A percentile compares a stretch with the other conserved stretches of the same genome.
Evolutionary conservation across 2,797 vertebrate genomes (phyloP).

Genomic region (Mus spretus): DNA sequence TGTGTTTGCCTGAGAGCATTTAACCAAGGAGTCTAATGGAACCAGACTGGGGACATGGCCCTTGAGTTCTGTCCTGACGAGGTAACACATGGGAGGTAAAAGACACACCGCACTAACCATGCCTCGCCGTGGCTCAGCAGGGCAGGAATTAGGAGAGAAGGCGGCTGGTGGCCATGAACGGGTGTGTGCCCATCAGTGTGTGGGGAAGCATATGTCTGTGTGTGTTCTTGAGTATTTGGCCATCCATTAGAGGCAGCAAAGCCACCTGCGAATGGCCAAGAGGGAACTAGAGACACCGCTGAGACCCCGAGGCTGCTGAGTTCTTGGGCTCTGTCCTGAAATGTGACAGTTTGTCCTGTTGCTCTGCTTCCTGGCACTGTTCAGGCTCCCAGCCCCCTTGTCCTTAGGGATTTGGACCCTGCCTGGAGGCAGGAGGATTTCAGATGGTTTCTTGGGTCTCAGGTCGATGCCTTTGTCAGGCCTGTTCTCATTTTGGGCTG

Average conservation of each 20-base stretch:
- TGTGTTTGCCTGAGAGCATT: neutral
- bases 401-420: neutral
- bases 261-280: neutral
- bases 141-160: neutral
- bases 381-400: neutral
- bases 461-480: neutral
- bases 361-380: neutral
- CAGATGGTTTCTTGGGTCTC: neutral
- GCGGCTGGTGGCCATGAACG: neutral
- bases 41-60: neutral
- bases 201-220: neutral
- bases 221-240: neutral
- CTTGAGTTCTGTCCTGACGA: neutral
- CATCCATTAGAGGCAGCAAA: neutral
- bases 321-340: neutral
- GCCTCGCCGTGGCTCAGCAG: neutral
- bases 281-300: neutral
- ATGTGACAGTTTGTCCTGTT: neutral
- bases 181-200: neutral
- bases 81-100: neutral
- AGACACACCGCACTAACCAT: neutral
- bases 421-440: neutral
- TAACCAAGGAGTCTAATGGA: neutral
- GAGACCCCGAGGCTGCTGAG: too few species aligned
- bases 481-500: neutral